These are phyloP conservation scores for Eretmochelys imbricata DNA, from an alignment of 2,113 vertebrate genomes.

Conservation along the genomic window DNA sequence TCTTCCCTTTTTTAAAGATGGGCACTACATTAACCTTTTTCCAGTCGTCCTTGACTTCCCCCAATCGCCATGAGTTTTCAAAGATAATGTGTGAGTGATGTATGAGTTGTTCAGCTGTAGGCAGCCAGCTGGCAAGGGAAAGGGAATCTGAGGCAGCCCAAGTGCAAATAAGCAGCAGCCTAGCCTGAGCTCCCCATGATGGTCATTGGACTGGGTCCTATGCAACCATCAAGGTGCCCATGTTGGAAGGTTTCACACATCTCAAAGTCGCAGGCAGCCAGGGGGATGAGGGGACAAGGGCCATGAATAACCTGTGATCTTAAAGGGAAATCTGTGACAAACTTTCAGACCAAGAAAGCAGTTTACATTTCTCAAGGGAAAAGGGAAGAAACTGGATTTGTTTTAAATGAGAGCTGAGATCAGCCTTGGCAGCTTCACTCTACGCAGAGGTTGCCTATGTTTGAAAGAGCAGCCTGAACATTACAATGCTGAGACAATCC, in stretches of 20 bases:
- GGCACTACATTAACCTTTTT: too few species aligned
- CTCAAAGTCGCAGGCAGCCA: not conserved
- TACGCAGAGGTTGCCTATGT: not conserved
- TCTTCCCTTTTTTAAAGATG: too few species aligned
- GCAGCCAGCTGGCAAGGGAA: not conserved
- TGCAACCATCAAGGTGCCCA: not conserved
- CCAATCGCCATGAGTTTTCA: too few species aligned
- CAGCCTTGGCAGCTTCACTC: not conserved
- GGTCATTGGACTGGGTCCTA: not conserved
- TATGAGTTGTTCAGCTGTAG: not conserved
- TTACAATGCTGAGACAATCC: not conserved
- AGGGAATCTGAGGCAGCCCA: not conserved
- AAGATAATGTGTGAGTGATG: too few species aligned
- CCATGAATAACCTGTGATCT: not conserved
- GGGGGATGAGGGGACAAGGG: not conserved
- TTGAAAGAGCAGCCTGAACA: not conserved
- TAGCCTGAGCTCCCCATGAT: too few species aligned
- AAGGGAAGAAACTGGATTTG: not conserved
- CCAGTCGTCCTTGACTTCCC: too few species aligned
- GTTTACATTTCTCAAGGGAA: not conserved
- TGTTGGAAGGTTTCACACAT: not conserved
- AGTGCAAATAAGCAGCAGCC: not conserved
- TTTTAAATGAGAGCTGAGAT: not conserved
- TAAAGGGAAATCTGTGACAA: not conserved
- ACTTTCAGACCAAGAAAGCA: not conserved